Evolutionary conservation across 1,140 invertebrate species (phyloP).

Genomic region (Acromyrmex echinatior): DNA sequence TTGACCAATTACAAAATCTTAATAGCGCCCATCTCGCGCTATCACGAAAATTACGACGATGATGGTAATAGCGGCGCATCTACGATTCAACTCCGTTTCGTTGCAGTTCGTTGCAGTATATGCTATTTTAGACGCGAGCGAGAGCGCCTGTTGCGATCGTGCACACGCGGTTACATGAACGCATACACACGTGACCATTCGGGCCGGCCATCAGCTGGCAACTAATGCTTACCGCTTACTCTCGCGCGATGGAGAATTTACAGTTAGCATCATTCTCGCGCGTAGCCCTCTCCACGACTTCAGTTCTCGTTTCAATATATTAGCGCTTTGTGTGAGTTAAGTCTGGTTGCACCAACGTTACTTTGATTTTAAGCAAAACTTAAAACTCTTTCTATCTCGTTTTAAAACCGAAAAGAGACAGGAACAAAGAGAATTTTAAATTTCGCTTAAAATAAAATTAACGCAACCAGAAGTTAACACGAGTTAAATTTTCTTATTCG

Average conservation of each 20-base stretch:
- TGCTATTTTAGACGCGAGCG: conserved; percentile 23
- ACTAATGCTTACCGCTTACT: conserved; percentile 64
- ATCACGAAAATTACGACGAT: not conserved
- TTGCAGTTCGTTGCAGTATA: not conserved
- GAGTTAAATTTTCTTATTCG: not conserved
- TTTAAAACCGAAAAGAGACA: too few relatives aligned
- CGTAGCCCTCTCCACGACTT: conserved; percentile 42
- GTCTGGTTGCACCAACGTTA: too few relatives aligned
- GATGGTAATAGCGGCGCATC: conserved; percentile 21
- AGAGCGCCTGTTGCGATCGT: not conserved
- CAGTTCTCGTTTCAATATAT: not conserved
- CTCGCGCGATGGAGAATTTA: conserved; percentile 23
- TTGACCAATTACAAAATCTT: not conserved
- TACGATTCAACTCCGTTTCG: not conserved
- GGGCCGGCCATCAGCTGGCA: conserved; percentile 80
- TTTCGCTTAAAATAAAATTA: too few relatives aligned
- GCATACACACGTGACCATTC: not conserved
- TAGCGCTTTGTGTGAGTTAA: not conserved
- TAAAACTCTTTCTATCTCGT: too few relatives aligned
- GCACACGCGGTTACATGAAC: not conserved
- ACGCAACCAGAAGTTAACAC: too few relatives aligned
- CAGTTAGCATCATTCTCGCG: conserved; percentile 53
- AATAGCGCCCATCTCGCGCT: conserved; percentile 21
- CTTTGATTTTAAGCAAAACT: too few relatives aligned
- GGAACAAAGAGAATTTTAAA: too few relatives aligned